Evolutionary conservation across 2,113 vertebrate species (phyloP).

Genomic region (Grammomys surdaster): DNA sequence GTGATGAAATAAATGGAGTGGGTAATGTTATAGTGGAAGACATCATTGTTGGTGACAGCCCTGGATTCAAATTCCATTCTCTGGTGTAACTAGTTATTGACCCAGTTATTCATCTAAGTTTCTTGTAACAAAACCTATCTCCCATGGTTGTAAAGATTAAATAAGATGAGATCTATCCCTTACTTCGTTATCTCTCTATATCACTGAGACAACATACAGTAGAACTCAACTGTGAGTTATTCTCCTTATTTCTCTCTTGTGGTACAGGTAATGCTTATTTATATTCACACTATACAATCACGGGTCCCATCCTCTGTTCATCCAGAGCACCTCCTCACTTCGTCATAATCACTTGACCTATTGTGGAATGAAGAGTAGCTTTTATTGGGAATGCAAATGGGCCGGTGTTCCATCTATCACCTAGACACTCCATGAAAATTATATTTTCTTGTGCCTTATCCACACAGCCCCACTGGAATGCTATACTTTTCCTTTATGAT

Average conservation of each 20-base stretch:
- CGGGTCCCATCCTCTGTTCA: not conserved
- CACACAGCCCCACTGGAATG: slow-evolving; percentile 1
- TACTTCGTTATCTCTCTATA: slow-evolving; percentile 58
- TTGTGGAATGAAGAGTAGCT: slow-evolving; percentile 25
- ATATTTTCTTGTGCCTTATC: not conserved
- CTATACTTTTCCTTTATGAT: not conserved
- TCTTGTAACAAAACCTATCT: slow-evolving; percentile 19
- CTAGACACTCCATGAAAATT: slow-evolving; percentile 23
- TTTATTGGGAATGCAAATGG: slow-evolving; percentile 42
- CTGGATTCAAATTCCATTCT: slow-evolving; percentile 54
- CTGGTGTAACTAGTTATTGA: not conserved
- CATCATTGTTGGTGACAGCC: not conserved
- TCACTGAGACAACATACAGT: not conserved
- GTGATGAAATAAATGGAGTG: not conserved
- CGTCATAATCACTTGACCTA: slow-evolving; percentile 68
- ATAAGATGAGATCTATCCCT: slow-evolving; percentile 39
- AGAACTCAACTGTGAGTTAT: slow-evolving; percentile 66
- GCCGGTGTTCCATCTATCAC: not conserved
- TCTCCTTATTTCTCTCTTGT: slow-evolving; percentile 71
- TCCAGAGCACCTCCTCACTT: slow-evolving; percentile 44
- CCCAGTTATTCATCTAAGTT: not conserved
- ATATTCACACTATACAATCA: not conserved
- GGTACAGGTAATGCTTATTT: slow-evolving; percentile 61
- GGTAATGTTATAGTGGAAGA: not conserved
- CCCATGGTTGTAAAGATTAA: slow-evolving; percentile 58